Conservation (phyloP, 2,797 vertebrate species). For the Gadopsis bispinosus region DNA sequence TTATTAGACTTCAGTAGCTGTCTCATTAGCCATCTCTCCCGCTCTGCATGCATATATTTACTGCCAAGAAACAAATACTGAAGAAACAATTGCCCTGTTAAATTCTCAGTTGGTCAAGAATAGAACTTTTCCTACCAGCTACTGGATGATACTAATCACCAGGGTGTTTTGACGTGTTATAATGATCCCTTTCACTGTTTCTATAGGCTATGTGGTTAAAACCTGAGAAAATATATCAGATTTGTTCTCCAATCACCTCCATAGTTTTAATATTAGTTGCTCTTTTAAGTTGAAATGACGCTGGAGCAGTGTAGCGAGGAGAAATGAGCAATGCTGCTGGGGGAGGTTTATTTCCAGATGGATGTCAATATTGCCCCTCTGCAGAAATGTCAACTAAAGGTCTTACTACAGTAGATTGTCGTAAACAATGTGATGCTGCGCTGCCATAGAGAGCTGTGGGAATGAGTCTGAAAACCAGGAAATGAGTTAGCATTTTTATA, state of each 20-base stretch:
- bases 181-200: slow-evolving; percentile 19
- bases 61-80: slow-evolving; percentile 31
- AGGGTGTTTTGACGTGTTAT: slow-evolving; percentile 15
- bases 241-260: slow-evolving; percentile 3
- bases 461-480: no score
- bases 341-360: slow-evolving; percentile 50
- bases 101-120: slow-evolving; percentile 42
- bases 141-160: slow-evolving; percentile 11
- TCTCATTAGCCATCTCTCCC: slow-evolving; percentile 66
- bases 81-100: slow-evolving; percentile 39
- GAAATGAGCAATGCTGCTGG: slow-evolving; percentile 26
- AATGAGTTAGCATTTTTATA: no score
- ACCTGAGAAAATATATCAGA: slow-evolving; percentile 3
- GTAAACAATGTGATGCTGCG: slow-evolving; percentile 18
- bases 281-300: slow-evolving; percentile 42
- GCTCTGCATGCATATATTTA: slow-evolving; percentile 64
- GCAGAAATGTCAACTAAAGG: slow-evolving; percentile 33
- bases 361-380: slow-evolving; percentile 29
- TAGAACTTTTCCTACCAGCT: slow-evolving; percentile 24
- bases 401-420: slow-evolving; percentile 8
- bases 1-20: slow-evolving; percentile 68
- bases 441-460: neutral
- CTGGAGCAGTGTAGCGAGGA: slow-evolving; percentile 28
- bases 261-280: slow-evolving; percentile 32
- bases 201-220: slow-evolving; percentile 14